Percentiles rank a stretch among this genome's conserved stretches.
phyloP scores from a whole-genome alignment of 2,797 vertebrate genomes.

The Orientallactaga sibirica region DNA sequence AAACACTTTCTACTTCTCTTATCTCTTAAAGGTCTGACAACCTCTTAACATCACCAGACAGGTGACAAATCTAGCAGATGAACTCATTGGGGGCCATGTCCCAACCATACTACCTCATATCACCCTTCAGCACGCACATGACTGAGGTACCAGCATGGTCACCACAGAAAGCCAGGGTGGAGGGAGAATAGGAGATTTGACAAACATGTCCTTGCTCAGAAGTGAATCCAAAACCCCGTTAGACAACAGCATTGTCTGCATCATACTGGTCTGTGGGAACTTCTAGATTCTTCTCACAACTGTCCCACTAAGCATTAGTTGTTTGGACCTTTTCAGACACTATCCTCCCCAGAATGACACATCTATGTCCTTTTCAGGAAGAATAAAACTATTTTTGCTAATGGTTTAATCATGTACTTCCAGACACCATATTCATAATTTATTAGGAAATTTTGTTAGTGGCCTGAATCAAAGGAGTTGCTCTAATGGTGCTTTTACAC shows the following conservation, averaged over 20 bases:
- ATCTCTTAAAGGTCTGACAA: neutral
- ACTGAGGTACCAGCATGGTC: neutral
- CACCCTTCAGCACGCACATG: neutral
- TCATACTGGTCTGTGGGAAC: neutral
- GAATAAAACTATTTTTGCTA: constrained; percentile 63
- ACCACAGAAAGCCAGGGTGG: neutral
- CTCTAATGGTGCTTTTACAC: constrained; percentile 42
- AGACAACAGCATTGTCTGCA: neutral
- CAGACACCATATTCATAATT: constrained; percentile 72
- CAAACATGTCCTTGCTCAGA: neutral
- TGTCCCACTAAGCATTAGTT: neutral
- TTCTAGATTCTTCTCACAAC: neutral
- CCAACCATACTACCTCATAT: neutral
- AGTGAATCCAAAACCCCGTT: neutral
- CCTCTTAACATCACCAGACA: neutral
- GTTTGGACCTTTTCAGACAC: constrained; percentile 16
- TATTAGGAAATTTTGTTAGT: constrained; percentile 62
- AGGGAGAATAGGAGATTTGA: neutral
- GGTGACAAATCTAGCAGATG: neutral
- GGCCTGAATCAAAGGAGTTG: constrained; percentile 39
- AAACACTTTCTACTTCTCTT: neutral
- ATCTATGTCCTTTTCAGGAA: constrained; percentile 40
- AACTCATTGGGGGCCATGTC: neutral
- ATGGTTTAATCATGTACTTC: constrained; percentile 71
- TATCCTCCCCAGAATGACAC: neutral